Evolutionary conservation across 2,888 invertebrate genomes (phyloP), one percentile per base, ranked within the genome.

Genomic region (Cantharis lateralis): DNA sequence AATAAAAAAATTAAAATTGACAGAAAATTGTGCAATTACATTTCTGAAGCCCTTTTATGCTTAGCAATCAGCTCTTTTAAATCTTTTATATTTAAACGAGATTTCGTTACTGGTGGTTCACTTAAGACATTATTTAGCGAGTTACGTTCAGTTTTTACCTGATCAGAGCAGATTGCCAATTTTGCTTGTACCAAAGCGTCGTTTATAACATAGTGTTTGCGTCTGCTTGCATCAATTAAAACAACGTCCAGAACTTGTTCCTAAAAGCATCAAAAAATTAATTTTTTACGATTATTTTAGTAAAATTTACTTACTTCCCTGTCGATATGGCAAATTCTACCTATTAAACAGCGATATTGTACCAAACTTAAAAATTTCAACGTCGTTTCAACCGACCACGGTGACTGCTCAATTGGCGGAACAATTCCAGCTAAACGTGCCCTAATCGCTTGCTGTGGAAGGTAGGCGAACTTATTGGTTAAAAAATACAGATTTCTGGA

Each of bases 401-500:
- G 89, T 86, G 88, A 77, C 26, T 28, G 10, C 2, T 10, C 10
- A 28, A 85, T 86, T 62, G 85, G 78, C 1, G 91, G 91, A 24
- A 88, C 87, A 82, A 88, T 87, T 79, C 85, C 89, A 3, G 89
- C 89, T 16, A 91, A 88, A 1, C 91, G 88, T 78, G 89, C 90
- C 77, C 91, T 88, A 79, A 89, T 79, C 0, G 90, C 91, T 88
- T 91, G 91, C 84, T 88, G 89, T 62, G 90, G 89, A 82, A 91
- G 86, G 77, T 79, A 28, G 4, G 84, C 85, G 86, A 90, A 91
- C 68, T 82, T 82, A 32, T 86, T 86, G 81, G 82, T 88, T 82
- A 91, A 87, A 76, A 85, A 88, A 78, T 85, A 86, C 20, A 87
- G 76, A 2, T 83, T 82, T 7, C 81, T 82, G 3, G 74, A 76